Conservation (phyloP, 2,797 vertebrate species). For the Pristis pectinata region DNA sequence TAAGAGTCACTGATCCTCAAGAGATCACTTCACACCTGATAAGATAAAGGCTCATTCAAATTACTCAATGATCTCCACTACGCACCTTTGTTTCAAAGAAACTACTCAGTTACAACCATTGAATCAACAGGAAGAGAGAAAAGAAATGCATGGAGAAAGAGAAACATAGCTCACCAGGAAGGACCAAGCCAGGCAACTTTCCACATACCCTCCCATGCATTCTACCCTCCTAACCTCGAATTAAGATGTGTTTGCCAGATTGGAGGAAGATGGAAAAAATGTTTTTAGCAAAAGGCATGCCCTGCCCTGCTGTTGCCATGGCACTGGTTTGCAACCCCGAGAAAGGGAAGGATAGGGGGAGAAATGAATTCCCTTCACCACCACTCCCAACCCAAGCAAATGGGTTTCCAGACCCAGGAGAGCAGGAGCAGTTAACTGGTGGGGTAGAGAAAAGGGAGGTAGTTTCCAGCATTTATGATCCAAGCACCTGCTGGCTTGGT, state of each 20-base stretch:
- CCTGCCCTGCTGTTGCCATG: neutral
- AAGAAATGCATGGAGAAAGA: neutral
- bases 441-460: too few species aligned
- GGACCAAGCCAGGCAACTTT: neutral
- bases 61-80: neutral
- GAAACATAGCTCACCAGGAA: neutral
- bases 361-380: neutral
- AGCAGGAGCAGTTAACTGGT: neutral
- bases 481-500: neutral
- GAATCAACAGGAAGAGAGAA: neutral
- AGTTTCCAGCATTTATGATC: neutral
- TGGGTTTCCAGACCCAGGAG: neutral
- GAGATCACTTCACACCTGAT: neutral
- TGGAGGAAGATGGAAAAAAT: neutral
- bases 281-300: neutral
- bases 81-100: neutral
- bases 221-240: neutral
- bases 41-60: neutral
- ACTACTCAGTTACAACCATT: neutral
- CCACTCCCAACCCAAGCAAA: neutral
- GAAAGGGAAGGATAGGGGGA: neutral
- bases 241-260: neutral
- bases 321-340: neutral
- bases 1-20: neutral
- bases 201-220: neutral